phyloP scores from a whole-genome alignment of 2,113 vertebrate species.

The Grammomys dolichurus region DNA sequence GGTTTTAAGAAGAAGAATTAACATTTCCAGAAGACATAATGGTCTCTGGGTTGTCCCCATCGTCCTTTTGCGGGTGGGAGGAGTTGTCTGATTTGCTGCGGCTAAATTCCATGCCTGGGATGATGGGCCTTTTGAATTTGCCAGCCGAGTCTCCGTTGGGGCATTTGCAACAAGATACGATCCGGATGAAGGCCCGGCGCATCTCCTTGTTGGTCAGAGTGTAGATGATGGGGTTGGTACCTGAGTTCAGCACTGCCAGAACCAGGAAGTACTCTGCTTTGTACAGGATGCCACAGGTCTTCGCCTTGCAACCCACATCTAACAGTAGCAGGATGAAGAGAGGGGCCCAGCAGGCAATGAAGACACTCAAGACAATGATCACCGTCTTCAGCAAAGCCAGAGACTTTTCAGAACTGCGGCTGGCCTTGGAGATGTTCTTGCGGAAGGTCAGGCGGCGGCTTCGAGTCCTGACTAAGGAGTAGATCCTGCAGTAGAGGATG shows the following conservation, averaged over 20 bases:
- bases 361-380: constrained; percentile 97
- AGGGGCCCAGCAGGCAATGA: constrained; percentile 98
- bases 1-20: constrained; percentile 93
- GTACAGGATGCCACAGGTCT: constrained; percentile 92
- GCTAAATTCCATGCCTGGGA: constrained; percentile 95
- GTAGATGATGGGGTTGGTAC: constrained; percentile 99
- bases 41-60: constrained; percentile 92
- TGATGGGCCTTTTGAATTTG: constrained; percentile 92
- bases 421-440: constrained; percentile 92
- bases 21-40: constrained; percentile 94
- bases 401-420: constrained; percentile 96
- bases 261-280: constrained; percentile 97
- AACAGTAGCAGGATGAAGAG: constrained; percentile 97
- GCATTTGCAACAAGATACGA: constrained; percentile 92
- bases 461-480: constrained; percentile 94
- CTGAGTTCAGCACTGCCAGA: constrained; percentile 97
- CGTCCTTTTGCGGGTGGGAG: constrained; percentile 96
- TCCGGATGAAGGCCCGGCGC: constrained; percentile 95
- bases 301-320: constrained; percentile 95
- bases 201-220: constrained; percentile 99
- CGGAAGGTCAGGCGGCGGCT: constrained; percentile 96
- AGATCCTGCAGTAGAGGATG: constrained; percentile 96
- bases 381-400: constrained; percentile 97
- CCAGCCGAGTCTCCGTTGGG: constrained; percentile 83
- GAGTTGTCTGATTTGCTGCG: constrained; percentile 98